Evolutionary conservation across 1,140 invertebrate species (phyloP).

Genomic region (Solenopsis invicta): DNA sequence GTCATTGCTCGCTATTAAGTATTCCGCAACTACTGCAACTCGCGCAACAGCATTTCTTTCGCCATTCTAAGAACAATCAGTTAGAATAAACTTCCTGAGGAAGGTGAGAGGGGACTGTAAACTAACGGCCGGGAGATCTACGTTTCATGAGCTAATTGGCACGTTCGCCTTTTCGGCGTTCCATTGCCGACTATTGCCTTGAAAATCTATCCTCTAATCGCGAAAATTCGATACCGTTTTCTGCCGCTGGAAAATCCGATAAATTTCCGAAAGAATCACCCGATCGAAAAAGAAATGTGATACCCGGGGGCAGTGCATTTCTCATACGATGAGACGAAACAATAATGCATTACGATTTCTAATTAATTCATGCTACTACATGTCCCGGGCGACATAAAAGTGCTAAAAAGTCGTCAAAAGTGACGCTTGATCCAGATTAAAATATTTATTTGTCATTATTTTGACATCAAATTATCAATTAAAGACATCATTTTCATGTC

Average conservation of each 20-base stretch:
- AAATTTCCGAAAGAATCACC: background rate
- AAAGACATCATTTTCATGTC: too few species aligned
- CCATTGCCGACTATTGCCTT: background rate
- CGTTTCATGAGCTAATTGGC: background rate
- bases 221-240: background rate
- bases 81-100: conserved; percentile 43
- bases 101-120: conserved; percentile 3
- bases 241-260: background rate
- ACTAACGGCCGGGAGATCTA: background rate
- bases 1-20: conserved; percentile 37
- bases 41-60: background rate
- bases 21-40: conserved; percentile 6
- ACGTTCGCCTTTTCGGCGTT: background rate
- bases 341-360: background rate
- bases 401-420: background rate
- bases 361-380: background rate
- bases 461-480: too few species aligned
- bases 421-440: background rate
- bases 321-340: conserved; percentile 14
- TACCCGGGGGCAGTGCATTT: conserved; percentile 18
- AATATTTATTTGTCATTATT: background rate
- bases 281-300: conserved; percentile 24
- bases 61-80: conserved; percentile 9
- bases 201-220: conserved; percentile 10
- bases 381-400: background rate